A percentile compares a stretch with the other conserved stretches of the same genome.
Evolutionary conservation across 2,888 invertebrate species (phyloP).

Genomic region (Actias luna): DNA sequence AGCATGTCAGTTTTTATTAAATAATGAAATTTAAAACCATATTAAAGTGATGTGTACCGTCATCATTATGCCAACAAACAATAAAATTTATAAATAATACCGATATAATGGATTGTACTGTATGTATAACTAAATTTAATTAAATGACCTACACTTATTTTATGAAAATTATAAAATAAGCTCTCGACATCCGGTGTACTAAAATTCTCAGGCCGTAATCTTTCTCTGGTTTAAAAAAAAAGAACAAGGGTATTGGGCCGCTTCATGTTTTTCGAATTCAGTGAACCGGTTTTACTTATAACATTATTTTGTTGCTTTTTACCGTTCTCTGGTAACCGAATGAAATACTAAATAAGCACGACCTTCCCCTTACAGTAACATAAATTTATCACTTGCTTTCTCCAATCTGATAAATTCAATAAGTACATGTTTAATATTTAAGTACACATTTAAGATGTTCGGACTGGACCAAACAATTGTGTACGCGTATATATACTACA

Average conservation of each 20-base stretch:
- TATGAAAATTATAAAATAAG: conserved; percentile 24
- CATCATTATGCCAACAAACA: not conserved
- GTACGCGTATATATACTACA: no score
- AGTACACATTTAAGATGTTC: not conserved
- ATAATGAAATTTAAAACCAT: conserved; percentile 1
- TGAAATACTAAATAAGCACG: conserved; percentile 35
- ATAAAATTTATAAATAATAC: conserved; percentile 28
- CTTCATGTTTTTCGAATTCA: conserved; percentile 56
- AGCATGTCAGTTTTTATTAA: not conserved
- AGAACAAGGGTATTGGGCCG: conserved; percentile 31
- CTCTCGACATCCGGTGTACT: conserved; percentile 5
- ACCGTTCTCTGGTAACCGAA: conserved; percentile 58
- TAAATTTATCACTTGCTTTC: conserved; percentile 23
- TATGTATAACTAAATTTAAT: conserved; percentile 21
- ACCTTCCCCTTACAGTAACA: conserved; percentile 43
- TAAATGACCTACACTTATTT: conserved; percentile 20
- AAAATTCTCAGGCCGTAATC: conserved; percentile 21
- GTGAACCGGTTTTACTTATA: conserved; percentile 55
- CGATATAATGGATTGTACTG: conserved; percentile 26
- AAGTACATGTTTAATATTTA: no score
- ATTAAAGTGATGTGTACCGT: not conserved
- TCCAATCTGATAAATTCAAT: not conserved
- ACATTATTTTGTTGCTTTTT: conserved; percentile 72
- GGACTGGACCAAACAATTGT: no score
- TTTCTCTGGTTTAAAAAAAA: conserved; percentile 18